Evolutionary conservation across 2,113 vertebrate species (phyloP).

Genomic region (Nothobranchius kuhntae): DNA sequence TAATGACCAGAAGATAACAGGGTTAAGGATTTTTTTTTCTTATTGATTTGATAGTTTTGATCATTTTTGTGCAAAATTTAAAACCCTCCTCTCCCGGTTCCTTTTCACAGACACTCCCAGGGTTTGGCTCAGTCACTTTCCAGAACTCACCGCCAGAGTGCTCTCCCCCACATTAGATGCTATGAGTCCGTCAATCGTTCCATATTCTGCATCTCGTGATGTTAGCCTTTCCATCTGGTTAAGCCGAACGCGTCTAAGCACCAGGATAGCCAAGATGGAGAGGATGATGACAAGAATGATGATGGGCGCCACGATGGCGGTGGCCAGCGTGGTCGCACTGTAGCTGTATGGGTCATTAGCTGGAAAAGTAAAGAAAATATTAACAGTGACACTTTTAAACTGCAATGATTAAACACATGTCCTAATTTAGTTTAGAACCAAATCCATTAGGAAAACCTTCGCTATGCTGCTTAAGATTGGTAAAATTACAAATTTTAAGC

Average conservation of each 20-base stretch:
- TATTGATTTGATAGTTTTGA: too few relatives aligned
- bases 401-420: not conserved
- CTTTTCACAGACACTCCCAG: too few relatives aligned
- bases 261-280: constrained; percentile 83
- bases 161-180: constrained; percentile 97
- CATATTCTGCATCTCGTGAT: constrained; percentile 92
- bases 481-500: too few relatives aligned
- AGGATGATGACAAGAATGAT: constrained; percentile 86
- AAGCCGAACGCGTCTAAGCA: constrained; percentile 88
- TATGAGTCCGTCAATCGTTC: constrained; percentile 95
- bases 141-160: constrained; percentile 91
- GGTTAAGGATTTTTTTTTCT: too few relatives aligned
- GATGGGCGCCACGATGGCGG: constrained; percentile 86
- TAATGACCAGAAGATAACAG: too few relatives aligned
- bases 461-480: constrained; percentile 11
- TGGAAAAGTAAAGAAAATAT: constrained; percentile 50
- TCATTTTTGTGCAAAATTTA: too few relatives aligned
- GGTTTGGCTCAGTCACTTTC: not conserved
- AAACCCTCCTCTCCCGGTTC: too few relatives aligned
- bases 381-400: not conserved
- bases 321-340: constrained; percentile 85
- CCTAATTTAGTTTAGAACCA: constrained; percentile 8
- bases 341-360: constrained; percentile 81
- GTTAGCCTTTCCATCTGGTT: constrained; percentile 92
- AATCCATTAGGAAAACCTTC: constrained; percentile 8